Conservation (phyloP, 2,797 vertebrate species). For the Enteromius viviparus region DNA sequence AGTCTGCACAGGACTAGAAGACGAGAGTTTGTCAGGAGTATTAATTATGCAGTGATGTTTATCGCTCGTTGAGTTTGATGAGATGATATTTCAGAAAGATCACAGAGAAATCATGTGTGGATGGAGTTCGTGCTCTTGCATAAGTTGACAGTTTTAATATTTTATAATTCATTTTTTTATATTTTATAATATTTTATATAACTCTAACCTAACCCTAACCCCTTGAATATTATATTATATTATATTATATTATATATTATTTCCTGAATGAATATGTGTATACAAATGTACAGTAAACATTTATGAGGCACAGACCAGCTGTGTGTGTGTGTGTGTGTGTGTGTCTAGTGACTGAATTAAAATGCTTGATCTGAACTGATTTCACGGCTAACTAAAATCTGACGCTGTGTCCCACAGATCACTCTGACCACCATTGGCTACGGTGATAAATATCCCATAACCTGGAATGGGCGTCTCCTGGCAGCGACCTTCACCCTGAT, state of each 20-base stretch:
- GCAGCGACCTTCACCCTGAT: slow-evolving; percentile 94
- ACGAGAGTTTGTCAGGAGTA: neutral
- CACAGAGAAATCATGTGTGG: slow-evolving; percentile 2
- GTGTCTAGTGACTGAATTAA: neutral
- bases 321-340: too few relatives aligned
- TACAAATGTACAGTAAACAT: too few relatives aligned
- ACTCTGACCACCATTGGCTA: slow-evolving; percentile 97
- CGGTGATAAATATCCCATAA: slow-evolving; percentile 95
- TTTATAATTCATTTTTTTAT: too few relatives aligned
- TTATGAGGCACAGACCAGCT: too few relatives aligned
- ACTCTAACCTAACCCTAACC: too few relatives aligned
- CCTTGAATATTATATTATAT: neutral
- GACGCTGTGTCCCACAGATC: slow-evolving; percentile 77
- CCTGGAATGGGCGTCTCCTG: slow-evolving; percentile 94
- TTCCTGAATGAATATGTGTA: too few relatives aligned
- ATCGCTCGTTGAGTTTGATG: slow-evolving; percentile 28
- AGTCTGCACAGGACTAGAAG: slow-evolving; percentile 5
- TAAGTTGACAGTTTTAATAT: too few relatives aligned
- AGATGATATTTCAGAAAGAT: slow-evolving; percentile 26
- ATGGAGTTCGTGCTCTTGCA: neutral
- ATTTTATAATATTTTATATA: too few relatives aligned
- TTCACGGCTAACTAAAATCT: neutral
- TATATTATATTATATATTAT: too few relatives aligned
- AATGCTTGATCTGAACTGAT: neutral
- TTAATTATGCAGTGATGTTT: slow-evolving; percentile 37